Conservation (phyloP, 2,888 invertebrate species). For the Xestia xanthographa region DNA sequence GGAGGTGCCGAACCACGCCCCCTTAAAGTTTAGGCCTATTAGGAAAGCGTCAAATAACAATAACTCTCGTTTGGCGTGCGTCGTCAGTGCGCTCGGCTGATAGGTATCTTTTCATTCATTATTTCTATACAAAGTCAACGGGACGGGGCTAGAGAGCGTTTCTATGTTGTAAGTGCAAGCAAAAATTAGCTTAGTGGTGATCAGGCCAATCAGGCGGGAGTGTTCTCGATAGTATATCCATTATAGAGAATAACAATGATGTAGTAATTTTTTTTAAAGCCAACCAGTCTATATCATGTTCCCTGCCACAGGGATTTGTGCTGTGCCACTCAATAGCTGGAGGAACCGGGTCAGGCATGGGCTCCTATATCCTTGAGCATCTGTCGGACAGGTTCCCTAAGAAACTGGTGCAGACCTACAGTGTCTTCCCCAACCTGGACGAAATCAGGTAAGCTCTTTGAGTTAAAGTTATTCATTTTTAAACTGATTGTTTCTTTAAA, state of each 20-base stretch:
- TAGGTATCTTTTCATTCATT: too few relatives aligned
- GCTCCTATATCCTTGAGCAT: constrained; percentile 97
- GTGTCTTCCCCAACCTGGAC: constrained; percentile 99
- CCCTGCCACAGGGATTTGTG: constrained; percentile 95
- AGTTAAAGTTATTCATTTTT: background rate
- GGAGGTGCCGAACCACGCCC: too few relatives aligned
- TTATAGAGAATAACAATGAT: background rate
- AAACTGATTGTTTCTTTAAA: background rate
- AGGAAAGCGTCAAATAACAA: too few relatives aligned
- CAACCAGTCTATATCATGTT: background rate
- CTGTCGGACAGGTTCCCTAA: constrained; percentile 98
- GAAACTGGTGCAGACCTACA: constrained; percentile 99
- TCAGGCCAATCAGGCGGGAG: too few relatives aligned
- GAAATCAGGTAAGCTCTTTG: constrained; percentile 93
- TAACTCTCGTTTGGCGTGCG: too few relatives aligned
- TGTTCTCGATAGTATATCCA: too few relatives aligned
- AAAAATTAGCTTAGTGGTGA: too few relatives aligned
- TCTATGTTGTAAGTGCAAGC: too few relatives aligned
- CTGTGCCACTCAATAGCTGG: constrained; percentile 99
- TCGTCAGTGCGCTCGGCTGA: too few relatives aligned
- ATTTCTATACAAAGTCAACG: too few relatives aligned
- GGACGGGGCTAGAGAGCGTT: too few relatives aligned
- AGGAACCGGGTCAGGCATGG: constrained; percentile 99
- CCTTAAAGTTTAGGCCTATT: too few relatives aligned
- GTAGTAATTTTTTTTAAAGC: background rate